Conservation (phyloP, 2,888 invertebrate genomes). For the Conus canariensis region DNA sequence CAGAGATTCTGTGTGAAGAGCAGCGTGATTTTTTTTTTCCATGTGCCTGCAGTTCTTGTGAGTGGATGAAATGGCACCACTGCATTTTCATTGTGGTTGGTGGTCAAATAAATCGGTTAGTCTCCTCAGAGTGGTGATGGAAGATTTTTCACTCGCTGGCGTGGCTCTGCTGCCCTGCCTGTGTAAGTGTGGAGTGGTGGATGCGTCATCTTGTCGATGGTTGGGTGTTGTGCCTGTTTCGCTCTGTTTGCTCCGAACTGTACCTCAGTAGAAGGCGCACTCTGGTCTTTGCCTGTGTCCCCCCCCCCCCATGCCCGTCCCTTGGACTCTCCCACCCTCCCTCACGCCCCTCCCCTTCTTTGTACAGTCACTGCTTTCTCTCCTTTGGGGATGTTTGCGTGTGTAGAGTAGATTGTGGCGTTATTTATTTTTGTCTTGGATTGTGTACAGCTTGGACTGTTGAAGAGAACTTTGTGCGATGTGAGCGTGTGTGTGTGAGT, state of each 20-base stretch:
- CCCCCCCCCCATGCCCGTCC: not conserved
- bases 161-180: too few species aligned
- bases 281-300: not conserved
- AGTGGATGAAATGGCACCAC: too few species aligned
- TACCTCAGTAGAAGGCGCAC: not conserved
- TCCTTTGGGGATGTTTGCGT: not conserved
- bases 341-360: not conserved
- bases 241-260: not conserved
- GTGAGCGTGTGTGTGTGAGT: not conserved
- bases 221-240: not conserved
- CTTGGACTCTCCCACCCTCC: not conserved
- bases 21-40: too few species aligned
- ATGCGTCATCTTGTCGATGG: not conserved
- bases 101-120: too few species aligned
- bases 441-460: not conserved
- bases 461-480: not conserved
- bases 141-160: too few species aligned
- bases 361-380: not conserved
- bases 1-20: too few species aligned
- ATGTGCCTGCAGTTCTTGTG: too few species aligned
- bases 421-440: constrained; percentile 7
- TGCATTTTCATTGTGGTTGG: too few species aligned
- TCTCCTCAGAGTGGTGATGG: too few species aligned
- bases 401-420: not conserved
- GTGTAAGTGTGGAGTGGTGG: not conserved